Percentiles rank a stretch among this genome's conserved stretches.
phyloP scores from a whole-genome alignment of 2,797 vertebrate genomes.

The Fundulus diaphanus region DNA sequence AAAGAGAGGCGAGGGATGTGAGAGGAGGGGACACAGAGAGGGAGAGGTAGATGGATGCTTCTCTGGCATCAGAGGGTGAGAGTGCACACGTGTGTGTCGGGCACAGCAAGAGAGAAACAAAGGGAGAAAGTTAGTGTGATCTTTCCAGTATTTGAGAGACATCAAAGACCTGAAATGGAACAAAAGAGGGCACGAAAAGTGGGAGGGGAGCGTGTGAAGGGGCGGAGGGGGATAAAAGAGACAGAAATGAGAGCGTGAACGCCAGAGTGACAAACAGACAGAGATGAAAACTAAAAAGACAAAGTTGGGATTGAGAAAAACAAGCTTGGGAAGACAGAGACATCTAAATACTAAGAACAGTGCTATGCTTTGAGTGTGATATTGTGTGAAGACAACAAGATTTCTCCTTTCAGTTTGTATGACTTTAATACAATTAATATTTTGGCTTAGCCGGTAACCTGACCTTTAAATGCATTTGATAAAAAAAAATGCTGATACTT shows the following conservation, averaged over 20 bases:
- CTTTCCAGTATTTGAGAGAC: conserved; percentile 49
- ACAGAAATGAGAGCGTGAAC: conserved; percentile 53
- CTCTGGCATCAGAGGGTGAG: conserved; percentile 27
- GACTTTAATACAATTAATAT: conserved; percentile 49
- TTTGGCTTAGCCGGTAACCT: conserved; percentile 44
- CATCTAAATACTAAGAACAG: conserved; percentile 32
- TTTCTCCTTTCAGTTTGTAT: conserved; percentile 52
- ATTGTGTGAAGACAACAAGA: conserved; percentile 42
- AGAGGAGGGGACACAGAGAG: conserved; percentile 63
- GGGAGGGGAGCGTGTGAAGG: conserved; percentile 28
- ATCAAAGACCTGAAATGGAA: conserved; percentile 72
- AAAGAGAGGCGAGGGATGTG: conserved; percentile 69
- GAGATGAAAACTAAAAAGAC: conserved; percentile 46
- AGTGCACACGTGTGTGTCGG: conserved; percentile 47
- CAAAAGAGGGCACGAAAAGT: conserved; percentile 61
- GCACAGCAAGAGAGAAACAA: conserved; percentile 43
- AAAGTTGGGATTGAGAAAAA: conserved; percentile 44
- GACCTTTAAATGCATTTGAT: conserved; percentile 30
- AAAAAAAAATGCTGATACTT: conserved; percentile 19
- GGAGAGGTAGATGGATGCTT: conserved; percentile 62
- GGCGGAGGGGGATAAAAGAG: conserved; percentile 43
- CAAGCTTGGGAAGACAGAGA: conserved; percentile 44
- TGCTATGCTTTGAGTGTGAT: conserved; percentile 30
- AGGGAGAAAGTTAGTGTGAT: conserved; percentile 66
- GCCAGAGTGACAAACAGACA: conserved; percentile 40